Percentiles rank a stretch among this genome's conserved stretches.
Conservation (phyloP, 1,140 invertebrate genomes). For the Microplitis demolitor region DNA sequence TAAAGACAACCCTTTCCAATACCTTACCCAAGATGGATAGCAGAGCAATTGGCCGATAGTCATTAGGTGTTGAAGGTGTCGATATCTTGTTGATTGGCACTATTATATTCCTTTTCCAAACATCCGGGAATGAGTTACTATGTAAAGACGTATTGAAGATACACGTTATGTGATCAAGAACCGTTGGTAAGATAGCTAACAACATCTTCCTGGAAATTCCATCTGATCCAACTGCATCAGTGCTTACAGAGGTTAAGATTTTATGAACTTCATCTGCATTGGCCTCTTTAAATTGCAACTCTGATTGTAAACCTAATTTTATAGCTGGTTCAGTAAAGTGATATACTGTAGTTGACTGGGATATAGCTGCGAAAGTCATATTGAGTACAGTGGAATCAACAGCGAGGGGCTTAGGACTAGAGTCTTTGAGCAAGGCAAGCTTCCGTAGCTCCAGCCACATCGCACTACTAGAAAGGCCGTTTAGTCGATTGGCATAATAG, state of each 20-base stretch:
- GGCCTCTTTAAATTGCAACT: no score
- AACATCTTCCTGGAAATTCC: background rate
- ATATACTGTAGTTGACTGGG: no score
- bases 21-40: conserved; percentile 3
- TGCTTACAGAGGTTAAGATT: background rate
- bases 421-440: background rate
- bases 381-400: background rate
- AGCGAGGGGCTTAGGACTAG: background rate
- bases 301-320: no score
- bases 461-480: no score
- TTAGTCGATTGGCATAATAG: no score
- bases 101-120: background rate
- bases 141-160: background rate
- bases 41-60: background rate
- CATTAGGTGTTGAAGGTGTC: background rate
- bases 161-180: background rate
- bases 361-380: background rate
- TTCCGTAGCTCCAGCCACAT: background rate
- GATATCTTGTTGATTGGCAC: background rate
- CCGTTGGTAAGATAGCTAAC: background rate
- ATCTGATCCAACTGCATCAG: background rate
- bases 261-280: background rate
- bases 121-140: background rate
- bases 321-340: background rate
- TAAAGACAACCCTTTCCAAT: background rate